Base-by-base conservation (phyloP, 2,888 invertebrate species). In the Pollenia angustigena region DNA sequence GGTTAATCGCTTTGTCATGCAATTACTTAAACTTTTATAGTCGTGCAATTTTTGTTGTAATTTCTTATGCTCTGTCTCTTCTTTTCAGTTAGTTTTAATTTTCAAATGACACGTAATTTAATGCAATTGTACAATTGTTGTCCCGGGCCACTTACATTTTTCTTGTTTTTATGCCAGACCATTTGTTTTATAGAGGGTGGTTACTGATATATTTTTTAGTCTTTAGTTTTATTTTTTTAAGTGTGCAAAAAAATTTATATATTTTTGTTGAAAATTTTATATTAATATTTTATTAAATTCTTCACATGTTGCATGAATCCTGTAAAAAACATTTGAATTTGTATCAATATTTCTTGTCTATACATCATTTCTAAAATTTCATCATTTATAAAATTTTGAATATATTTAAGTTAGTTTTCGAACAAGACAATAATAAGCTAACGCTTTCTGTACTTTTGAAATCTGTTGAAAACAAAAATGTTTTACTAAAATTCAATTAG, bases 1-100 rank as follows among this genome's bases (percentile, higher is more conserved):
- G 87, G 87, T 87, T 87, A 87, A 83, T 72, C 76, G 44, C 81
- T 76, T 64, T 71, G 42, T 80, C 60, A 54, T 80, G 71, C 66
- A 85, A 75, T 78, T 81, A 79, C 54, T 75, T 76, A 18, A 66
- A 60, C 16, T 76, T 62, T 44, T 60, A 52, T 54, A 18, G 14
- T 42, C 4, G 9, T 56, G 4, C 66, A 46, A 16, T 72, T 69
- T 54, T 80, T 85, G 71, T 79, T 85, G 44, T 50, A 12, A 14
- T 66, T 54, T 72, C 60, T 16, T 44, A 64, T 72, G 40, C 32
- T 52, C 14, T 32, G n/a, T 46, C 16, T 23, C 14, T 72, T 64
- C 44, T 50, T 52, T 58, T 16, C 18, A 54, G 9, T 44, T 6
- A 52, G 44, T 64, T 71, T 18, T 78, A 10, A 32, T 62, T 56